Evolutionary conservation across 2,797 vertebrate genomes (phyloP), one percentile per base, ranked within the genome.

Genomic region (Sternarchorhynchus goeldii): DNA sequence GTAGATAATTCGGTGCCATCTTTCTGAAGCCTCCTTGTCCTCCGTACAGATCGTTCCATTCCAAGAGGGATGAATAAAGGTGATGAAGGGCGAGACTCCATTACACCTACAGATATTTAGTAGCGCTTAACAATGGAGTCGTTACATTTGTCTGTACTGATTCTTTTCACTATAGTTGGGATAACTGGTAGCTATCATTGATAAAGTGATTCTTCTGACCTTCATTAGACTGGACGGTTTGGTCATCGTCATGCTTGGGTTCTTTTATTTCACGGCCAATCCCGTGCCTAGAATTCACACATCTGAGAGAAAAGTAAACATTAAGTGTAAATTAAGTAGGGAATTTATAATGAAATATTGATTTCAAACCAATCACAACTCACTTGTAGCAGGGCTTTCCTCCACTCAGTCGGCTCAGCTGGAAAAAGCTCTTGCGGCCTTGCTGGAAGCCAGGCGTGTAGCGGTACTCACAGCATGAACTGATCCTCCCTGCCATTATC

Each of bases 381-480:
- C 82, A 94, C 94, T 93, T 94, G 88, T 90, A 89, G 53, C 94
- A 95, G 32, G 94, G 94, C 2, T 86, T 85, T 68, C 94, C 94
- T 50, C 94, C 94, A 17, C 88, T 85, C 72, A 94, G 85, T 81
- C 92, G 89, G 0, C 83, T 81, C 67, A 95, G 73, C 70, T 90
- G 87, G 88, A 95, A 95, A 88, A 90, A 92, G 87, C 93, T 91
- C 57, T 87, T 90, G 66, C 76, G 91, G 71, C 93, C 94, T 88
- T 94, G 94, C 81, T 93, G 93, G 85, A 93, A 93, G 67, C 94
- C 93, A 0, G 91, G 91, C 29, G 82, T 82, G 14, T 94, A 93
- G 76, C 93, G 91, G 85, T 94, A 94, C 85, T 95, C 94, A 3
- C 94, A 95, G 87, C 94, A 95, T 25, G 93, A 91, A 60, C 93